Evolutionary conservation across 64 coral and sea anemone genomes (phyloP).

Genomic region (Acropora yongei): DNA sequence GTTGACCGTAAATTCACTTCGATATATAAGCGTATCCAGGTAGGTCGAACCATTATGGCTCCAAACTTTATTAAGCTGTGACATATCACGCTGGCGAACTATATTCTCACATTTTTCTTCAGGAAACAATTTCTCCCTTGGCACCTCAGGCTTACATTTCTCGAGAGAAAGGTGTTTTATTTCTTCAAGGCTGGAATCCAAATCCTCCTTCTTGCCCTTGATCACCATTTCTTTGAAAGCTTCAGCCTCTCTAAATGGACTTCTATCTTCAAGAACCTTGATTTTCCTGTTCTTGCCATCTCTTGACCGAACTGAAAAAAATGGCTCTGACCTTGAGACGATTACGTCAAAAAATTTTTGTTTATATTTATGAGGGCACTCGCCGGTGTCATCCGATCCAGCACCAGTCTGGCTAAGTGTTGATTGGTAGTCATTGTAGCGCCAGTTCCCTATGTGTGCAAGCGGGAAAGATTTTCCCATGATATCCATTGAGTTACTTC

Average conservation of each 20-base stretch:
- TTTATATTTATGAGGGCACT: not conserved
- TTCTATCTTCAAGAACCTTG: not conserved
- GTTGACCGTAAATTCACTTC: not conserved
- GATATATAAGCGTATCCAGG: not conserved
- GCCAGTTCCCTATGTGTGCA: slow-evolving; percentile 21
- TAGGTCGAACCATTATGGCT: not conserved
- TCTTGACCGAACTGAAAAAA: not conserved
- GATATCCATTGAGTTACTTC: not conserved
- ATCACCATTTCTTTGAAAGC: not conserved
- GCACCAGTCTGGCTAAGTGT: too few species aligned
- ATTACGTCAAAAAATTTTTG: not conserved
- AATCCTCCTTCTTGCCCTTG: not conserved
- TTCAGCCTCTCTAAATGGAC: not conserved
- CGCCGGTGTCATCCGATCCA: not conserved
- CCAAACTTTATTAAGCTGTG: not conserved
- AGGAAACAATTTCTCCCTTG: not conserved
- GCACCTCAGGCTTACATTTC: too few species aligned
- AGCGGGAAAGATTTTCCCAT: not conserved
- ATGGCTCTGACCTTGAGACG: not conserved
- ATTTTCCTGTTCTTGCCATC: not conserved
- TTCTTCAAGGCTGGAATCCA: not conserved
- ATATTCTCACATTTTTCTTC: too few species aligned
- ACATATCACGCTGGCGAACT: not conserved
- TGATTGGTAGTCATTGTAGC: not conserved
- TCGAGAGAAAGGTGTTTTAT: not conserved